Evolutionary conservation across 2,888 invertebrate species (phyloP).

Genomic region (Calliopum simillimum): DNA sequence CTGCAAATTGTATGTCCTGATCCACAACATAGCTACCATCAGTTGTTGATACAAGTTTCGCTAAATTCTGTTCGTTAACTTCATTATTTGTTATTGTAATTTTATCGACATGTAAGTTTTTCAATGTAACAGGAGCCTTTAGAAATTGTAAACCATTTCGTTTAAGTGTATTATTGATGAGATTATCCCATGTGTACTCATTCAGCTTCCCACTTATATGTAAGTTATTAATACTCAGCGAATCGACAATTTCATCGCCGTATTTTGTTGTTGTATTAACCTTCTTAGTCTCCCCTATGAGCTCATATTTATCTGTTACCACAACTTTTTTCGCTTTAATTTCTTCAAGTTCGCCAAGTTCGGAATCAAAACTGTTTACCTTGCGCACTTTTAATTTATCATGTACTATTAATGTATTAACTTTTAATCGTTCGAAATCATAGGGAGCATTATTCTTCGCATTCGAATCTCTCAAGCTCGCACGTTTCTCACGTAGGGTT

Average conservation of each 20-base stretch:
- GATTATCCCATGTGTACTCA: constrained; percentile 64
- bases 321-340: constrained; percentile 54
- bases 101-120: constrained; percentile 57
- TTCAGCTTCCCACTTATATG: constrained; percentile 69
- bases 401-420: constrained; percentile 56
- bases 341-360: constrained; percentile 54
- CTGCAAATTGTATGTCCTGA: constrained; percentile 67
- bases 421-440: constrained; percentile 53
- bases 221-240: constrained; percentile 65
- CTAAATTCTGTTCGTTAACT: constrained; percentile 53
- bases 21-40: constrained; percentile 65
- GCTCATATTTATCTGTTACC: constrained; percentile 47
- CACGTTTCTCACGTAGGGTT: constrained; percentile 41
- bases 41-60: constrained; percentile 63
- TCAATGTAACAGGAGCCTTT: constrained; percentile 52
- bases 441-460: constrained; percentile 41
- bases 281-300: constrained; percentile 24
- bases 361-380: constrained; percentile 54
- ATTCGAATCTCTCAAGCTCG: background rate
- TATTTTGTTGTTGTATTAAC: constrained; percentile 25
- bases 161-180: constrained; percentile 68
- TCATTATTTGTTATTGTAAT: constrained; percentile 53
- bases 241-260: constrained; percentile 32
- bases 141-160: constrained; percentile 69
- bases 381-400: constrained; percentile 48